Base-by-base conservation (phyloP, 2,113 vertebrate genomes). In the Rhegmatorhina hoffmannsi region DNA sequence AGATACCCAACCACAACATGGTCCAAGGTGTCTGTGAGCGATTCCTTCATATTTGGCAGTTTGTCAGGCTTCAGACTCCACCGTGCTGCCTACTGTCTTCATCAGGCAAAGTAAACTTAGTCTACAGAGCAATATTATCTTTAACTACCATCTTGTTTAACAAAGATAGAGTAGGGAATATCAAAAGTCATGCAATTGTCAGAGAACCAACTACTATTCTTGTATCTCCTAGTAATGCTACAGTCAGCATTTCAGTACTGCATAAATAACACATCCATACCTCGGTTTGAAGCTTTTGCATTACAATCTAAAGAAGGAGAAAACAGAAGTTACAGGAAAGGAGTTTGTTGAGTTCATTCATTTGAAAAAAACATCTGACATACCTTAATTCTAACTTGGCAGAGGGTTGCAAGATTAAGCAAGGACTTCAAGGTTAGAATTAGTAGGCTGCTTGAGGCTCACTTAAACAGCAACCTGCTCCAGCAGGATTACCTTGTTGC, bases 81-180 rank as follows among this genome's bases (percentile, higher is more conserved):
- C 31, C 63, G 16, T 68, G 34, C 60, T 90, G 80, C 86, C 52
- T 84, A 44, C 34, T 63, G 52, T 36, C 49, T 87, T 81, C 62
- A 55, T 72, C 66, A 94, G 49, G 46, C n/a, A 82, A 90, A 66
- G 53, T 62, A 86, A 77, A 83, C 69, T 85, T 73, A 94, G 68
- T 86, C 43, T 89, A 56, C 49, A 92, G 38, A 53, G 34, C n/a
- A 44, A 40, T 24, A 67, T 79, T 89, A 95, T 84, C 84, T 89
- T 76, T 85, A 87, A 96, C 92, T 95, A 92, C 34, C 36, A 95
- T 94, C 93, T 91, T 92, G 46, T 85, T 94, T 74, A 84, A 81
- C 52, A 62, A 63, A 84, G 88, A 68, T 17, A 91, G 49, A 80
- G 46, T 53, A 33, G n/a, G 8, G 63, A 92, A 89, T 59, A 85